Percentiles rank a stretch among this genome's conserved stretches.
Evolutionary conservation across 2,113 vertebrate genomes (phyloP).

Genomic region (Lycaon pictus): DNA sequence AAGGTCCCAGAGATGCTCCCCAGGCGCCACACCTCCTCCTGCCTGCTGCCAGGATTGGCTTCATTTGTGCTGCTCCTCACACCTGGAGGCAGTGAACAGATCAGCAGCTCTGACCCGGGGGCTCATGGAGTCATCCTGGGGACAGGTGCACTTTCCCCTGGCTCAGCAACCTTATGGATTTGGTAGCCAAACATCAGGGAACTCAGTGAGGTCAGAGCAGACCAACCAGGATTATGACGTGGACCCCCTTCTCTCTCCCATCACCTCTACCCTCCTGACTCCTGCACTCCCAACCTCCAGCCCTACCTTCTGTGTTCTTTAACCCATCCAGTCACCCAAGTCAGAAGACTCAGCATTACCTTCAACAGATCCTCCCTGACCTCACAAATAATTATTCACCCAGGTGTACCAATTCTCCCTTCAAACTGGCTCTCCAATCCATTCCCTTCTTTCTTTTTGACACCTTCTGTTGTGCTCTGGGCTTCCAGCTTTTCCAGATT

Average conservation of each 20-base stretch:
- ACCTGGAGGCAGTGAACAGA: background rate
- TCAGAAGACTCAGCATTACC: background rate
- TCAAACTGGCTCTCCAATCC: background rate
- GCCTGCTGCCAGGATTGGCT: slow-evolving; percentile 24
- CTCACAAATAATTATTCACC: background rate
- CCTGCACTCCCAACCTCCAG: background rate
- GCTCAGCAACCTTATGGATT: background rate
- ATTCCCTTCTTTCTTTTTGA: background rate
- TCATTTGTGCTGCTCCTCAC: background rate
- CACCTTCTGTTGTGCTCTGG: background rate
- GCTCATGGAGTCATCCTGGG: background rate
- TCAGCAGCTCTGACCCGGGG: background rate
- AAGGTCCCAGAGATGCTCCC: slow-evolving; percentile 35
- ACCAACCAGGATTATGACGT: background rate
- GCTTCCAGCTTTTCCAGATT: background rate
- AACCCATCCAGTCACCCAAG: background rate
- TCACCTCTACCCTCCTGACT: background rate
- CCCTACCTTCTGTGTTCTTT: background rate
- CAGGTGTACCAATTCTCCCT: background rate
- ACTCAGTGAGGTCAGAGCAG: background rate
- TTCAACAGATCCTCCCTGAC: background rate
- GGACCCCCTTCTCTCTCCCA: background rate
- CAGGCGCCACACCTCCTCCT: slow-evolving; percentile 56
- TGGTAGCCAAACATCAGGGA: background rate
- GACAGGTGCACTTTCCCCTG: background rate